Conservation (phyloP, 2,888 invertebrate genomes). For the Muscina levida region DNA sequence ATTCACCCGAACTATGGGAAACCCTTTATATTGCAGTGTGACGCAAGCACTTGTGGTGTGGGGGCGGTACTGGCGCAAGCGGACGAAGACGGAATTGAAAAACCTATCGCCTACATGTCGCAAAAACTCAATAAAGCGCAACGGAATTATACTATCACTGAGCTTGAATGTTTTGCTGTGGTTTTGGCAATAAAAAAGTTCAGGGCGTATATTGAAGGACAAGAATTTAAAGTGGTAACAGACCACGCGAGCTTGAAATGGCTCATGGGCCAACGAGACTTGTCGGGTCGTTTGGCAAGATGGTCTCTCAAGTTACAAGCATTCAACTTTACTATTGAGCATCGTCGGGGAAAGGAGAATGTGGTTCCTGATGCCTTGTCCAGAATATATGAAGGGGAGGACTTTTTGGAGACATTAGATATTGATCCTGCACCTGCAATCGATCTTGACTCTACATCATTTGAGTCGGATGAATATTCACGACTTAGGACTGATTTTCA, state of each 20-base stretch:
- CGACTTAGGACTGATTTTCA: neutral
- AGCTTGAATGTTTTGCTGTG: conserved; percentile 24
- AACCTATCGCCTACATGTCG: no score
- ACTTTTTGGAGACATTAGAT: neutral
- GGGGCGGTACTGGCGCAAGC: neutral
- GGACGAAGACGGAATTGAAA: neutral
- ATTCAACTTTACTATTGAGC: neutral
- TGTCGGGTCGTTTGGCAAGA: conserved; percentile 27
- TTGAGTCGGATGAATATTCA: neutral
- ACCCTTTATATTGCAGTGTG: neutral
- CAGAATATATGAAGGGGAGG: neutral
- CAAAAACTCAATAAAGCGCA: no score
- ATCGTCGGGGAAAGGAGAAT: conserved; percentile 18
- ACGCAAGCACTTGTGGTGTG: no score
- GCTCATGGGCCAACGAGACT: conserved; percentile 3
- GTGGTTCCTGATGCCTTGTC: conserved; percentile 19
- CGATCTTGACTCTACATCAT: conserved; percentile 12
- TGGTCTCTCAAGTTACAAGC: neutral
- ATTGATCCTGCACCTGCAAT: no score
- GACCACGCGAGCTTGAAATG: no score
- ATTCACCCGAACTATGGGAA: neutral
- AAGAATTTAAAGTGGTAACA: no score
- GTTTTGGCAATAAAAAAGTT: conserved; percentile 8
- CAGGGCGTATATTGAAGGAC: no score
- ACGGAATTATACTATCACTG: no score